These are phyloP conservation scores for Pseudomyrmex flavicornis DNA, from an alignment of 1,140 invertebrate species.

Conservation along the genomic window DNA sequence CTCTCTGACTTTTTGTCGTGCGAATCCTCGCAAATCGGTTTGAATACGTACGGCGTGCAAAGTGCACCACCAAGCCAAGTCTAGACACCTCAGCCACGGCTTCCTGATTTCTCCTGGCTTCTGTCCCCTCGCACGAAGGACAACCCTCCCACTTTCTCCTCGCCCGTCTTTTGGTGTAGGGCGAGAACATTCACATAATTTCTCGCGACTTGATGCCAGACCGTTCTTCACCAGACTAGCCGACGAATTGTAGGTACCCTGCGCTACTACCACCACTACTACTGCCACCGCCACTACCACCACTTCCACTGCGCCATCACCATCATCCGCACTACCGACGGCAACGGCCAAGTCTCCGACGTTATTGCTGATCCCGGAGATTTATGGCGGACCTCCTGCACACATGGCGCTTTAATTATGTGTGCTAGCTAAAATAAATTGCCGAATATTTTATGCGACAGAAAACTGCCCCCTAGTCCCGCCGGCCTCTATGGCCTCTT, in stretches of 20 bases:
- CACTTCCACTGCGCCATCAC: slow-evolving; percentile 66
- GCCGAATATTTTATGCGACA: slow-evolving; percentile 82
- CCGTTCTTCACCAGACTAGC: slow-evolving; percentile 76
- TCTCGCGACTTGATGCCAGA: slow-evolving; percentile 80
- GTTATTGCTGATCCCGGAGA: slow-evolving; percentile 84
- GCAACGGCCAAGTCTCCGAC: slow-evolving; percentile 79
- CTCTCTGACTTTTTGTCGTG: slow-evolving; percentile 77
- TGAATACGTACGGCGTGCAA: slow-evolving; percentile 75
- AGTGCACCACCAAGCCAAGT: slow-evolving; percentile 72
- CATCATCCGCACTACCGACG: slow-evolving; percentile 71
- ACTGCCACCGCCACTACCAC: slow-evolving; percentile 31
- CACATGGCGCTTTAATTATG: slow-evolving; percentile 85
- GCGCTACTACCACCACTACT: slow-evolving; percentile 63
- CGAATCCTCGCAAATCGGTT: slow-evolving; percentile 81
- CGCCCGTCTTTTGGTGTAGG: slow-evolving; percentile 57
- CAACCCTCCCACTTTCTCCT: slow-evolving; percentile 29
- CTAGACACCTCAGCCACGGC: slow-evolving; percentile 74
- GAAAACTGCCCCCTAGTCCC: slow-evolving; percentile 55
- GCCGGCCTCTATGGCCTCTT: slow-evolving; percentile 22
- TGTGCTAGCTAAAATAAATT: slow-evolving; percentile 80
- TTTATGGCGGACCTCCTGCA: slow-evolving; percentile 82
- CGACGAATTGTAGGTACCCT: slow-evolving; percentile 80
- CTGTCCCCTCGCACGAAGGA: background rate
- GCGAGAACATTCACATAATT: slow-evolving; percentile 81
- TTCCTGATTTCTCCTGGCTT: slow-evolving; percentile 38